Evolutionary conservation across 2,797 vertebrate species (phyloP), one percentile per base, ranked within the genome.

Genomic region (Ciconia nigra): DNA sequence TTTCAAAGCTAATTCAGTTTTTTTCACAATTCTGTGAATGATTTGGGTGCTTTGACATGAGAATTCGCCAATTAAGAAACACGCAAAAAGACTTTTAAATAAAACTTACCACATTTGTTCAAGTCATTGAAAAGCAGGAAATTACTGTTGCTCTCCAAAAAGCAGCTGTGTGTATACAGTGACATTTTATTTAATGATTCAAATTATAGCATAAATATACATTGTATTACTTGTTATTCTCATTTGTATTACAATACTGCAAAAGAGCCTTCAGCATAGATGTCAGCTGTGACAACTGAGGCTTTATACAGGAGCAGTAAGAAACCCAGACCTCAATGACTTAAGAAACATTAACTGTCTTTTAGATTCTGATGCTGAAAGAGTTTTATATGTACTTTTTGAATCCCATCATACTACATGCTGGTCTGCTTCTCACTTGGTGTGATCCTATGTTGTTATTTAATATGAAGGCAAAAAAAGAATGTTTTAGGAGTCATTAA

Each of bases 111-210:
- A 79, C 91, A 82, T 93, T 96, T 96, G 90, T 95, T 95, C 61
- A 10, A 87, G 88, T 15, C 52, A 21, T 66, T 96, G 95, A 95
- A 91, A 96, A 96, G 91, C 89, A 81, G 89, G 91, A 95, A 96
- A 97, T 95, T 95, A 91, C 94, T 93, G 87, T 96, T 97, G 96
- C 94, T 96, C 89, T 95, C 83, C 72, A 42, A 59, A 97, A 96
- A 91, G 84, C 96, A 96, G 96, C 95, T 94, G 95, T 95, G 95
- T 94, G 95, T 96, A 96, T 91, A 72, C 87, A 96, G 91, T 95
- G 93, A 93, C 91, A 69, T 93, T 96, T 88, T 91, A 91, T 91
- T 96, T 95, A 95, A 96, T 97, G 94, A 90, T 95, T 90, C 83
- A 88, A 91, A 95, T 93, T 88, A 94, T 33, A 87, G 76, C 71